A percentile compares a stretch with the other conserved stretches of the same genome.
These are phyloP conservation scores for Heliocidaris tuberculata DNA, from an alignment of 35 echinoderm and acorn worm genomes.

Conservation along the genomic window DNA sequence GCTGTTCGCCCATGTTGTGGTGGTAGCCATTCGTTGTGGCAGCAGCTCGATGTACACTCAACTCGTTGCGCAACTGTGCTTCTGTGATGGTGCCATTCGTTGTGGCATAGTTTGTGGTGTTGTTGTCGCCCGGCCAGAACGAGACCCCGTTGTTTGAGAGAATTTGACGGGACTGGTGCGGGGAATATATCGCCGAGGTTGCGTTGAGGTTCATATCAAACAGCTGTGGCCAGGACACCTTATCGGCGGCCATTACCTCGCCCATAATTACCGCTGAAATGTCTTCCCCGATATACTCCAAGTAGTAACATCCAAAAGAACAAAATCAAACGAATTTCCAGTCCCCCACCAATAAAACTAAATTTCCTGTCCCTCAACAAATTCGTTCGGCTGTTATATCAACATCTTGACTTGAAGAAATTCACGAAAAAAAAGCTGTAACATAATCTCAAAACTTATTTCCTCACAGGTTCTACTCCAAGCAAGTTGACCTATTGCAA, in stretches of 20 bases:
- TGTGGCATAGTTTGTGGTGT: slow-evolving; percentile 21
- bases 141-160: slow-evolving; percentile 30
- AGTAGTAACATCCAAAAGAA: neutral
- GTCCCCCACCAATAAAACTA: neutral
- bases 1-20: neutral
- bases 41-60: neutral
- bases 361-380: neutral
- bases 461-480: neutral
- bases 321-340: neutral
- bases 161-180: slow-evolving; percentile 22
- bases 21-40: slow-evolving; percentile 20
- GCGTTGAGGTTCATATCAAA: slow-evolving; percentile 49
- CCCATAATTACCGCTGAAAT: neutral
- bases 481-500: neutral
- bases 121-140: slow-evolving; percentile 3
- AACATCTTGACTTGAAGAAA: neutral
- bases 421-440: neutral
- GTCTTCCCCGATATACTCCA: neutral
- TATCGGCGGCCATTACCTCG: slow-evolving; percentile 39
- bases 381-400: neutral
- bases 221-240: slow-evolving; percentile 17
- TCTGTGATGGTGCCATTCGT: slow-evolving; percentile 23
- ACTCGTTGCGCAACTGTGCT: slow-evolving; percentile 37
- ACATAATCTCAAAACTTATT: neutral
- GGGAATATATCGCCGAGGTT: slow-evolving; percentile 42